phyloP scores from a whole-genome alignment of 2,888 invertebrate species.

The Tiliacea aurago region DNA sequence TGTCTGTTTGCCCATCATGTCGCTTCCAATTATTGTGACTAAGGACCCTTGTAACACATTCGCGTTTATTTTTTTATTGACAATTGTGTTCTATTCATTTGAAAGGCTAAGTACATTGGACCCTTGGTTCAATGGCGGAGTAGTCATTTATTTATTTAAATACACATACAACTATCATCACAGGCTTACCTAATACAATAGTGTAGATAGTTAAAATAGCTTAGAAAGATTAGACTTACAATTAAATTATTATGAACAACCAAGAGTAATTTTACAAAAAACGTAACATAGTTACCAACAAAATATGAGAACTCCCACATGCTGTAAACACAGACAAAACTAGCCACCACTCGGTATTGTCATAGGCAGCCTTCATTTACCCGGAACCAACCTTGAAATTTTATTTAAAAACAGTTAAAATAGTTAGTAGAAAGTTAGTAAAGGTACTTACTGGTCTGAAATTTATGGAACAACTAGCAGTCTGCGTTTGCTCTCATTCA shows the following conservation, averaged over 20 bases:
- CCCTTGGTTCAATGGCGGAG: conserved; percentile 11
- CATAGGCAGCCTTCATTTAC: not conserved
- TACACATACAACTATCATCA: too few species aligned
- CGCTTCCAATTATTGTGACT: conserved; percentile 50
- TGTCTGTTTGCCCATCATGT: conserved; percentile 33
- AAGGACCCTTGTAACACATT: conserved; percentile 30
- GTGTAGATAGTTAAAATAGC: too few species aligned
- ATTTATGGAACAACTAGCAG: not conserved
- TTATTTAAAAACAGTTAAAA: not conserved
- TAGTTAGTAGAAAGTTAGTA: not conserved
- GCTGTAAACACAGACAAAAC: not conserved
- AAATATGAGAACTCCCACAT: conserved; percentile 4
- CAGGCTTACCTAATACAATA: too few species aligned
- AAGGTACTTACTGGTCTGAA: not conserved
- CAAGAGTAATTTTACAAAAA: too few species aligned
- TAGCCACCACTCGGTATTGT: not conserved
- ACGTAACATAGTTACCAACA: not conserved
- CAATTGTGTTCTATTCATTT: conserved; percentile 42
- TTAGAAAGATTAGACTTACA: too few species aligned
- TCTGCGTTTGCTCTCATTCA: not conserved
- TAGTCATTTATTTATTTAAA: conserved; percentile 15
- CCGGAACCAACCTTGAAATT: not conserved
- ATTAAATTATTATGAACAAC: too few species aligned
- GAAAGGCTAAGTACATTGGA: conserved; percentile 23
- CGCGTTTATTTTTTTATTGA: conserved; percentile 42